Evolutionary conservation across 2,797 vertebrate genomes (phyloP).

Genomic region (Chrosomus eos): DNA sequence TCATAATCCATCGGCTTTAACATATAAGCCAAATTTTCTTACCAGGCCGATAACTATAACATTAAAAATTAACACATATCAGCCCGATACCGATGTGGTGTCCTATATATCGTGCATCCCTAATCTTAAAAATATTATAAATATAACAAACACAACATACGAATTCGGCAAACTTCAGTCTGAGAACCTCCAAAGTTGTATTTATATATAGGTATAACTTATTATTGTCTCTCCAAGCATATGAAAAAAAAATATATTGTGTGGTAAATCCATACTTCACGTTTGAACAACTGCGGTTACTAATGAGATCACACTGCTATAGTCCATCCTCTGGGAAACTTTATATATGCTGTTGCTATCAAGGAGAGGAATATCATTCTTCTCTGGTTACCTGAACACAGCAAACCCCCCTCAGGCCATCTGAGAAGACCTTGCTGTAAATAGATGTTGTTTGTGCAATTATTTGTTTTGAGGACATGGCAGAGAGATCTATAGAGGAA

Average conservation of each 20-base stretch:
- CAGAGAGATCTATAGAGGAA: constrained; percentile 59
- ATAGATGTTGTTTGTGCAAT: constrained; percentile 54
- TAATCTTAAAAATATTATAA: not conserved
- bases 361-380: constrained; percentile 16
- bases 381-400: constrained; percentile 41
- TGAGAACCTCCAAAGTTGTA: not conserved
- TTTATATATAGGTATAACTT: not conserved
- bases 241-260: not conserved
- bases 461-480: constrained; percentile 55
- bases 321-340: not conserved
- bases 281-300: not conserved
- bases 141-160: not conserved
- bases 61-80: no score
- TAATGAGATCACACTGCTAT: not conserved
- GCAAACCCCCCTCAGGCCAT: not conserved
- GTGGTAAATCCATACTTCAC: not conserved
- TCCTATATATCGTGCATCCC: no score
- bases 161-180: rapidly evolving
- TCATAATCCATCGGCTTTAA: no score
- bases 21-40: no score
- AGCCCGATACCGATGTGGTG: no score
- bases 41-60: no score
- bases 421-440: constrained; percentile 44
- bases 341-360: constrained; percentile 6
- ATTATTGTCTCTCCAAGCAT: not conserved